Percentiles rank a stretch among this genome's conserved stretches.
Evolutionary conservation across 2,888 invertebrate species (phyloP).

Genomic region (Cephus sareptanus): DNA sequence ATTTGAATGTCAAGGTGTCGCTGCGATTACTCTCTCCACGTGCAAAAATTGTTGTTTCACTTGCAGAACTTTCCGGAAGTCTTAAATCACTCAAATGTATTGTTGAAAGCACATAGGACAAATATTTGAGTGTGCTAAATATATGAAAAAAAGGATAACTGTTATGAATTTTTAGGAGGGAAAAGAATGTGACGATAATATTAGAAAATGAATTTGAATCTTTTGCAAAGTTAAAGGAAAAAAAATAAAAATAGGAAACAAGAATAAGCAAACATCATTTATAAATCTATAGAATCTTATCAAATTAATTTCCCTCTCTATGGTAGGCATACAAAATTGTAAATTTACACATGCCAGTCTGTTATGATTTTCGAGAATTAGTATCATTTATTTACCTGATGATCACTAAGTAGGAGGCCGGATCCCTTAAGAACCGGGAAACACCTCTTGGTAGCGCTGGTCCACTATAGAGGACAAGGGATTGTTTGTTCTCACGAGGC

Average conservation of each 20-base stretch:
- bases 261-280: background rate
- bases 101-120: background rate
- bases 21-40: background rate
- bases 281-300: background rate
- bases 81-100: background rate
- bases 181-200: background rate
- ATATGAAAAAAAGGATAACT: background rate
- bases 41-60: background rate
- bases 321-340: background rate
- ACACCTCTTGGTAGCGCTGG: background rate
- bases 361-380: background rate
- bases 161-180: background rate
- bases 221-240: background rate
- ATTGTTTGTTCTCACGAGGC: background rate
- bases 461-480: background rate
- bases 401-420: background rate
- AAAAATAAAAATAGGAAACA: background rate
- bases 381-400: background rate
- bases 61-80: background rate
- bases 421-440: background rate
- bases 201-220: background rate
- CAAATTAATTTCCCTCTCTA: background rate
- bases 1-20: background rate
- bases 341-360: background rate
- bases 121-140: background rate